phyloP scores from a whole-genome alignment of 2,113 vertebrate species.

The Thamnaconus septentrionalis region DNA sequence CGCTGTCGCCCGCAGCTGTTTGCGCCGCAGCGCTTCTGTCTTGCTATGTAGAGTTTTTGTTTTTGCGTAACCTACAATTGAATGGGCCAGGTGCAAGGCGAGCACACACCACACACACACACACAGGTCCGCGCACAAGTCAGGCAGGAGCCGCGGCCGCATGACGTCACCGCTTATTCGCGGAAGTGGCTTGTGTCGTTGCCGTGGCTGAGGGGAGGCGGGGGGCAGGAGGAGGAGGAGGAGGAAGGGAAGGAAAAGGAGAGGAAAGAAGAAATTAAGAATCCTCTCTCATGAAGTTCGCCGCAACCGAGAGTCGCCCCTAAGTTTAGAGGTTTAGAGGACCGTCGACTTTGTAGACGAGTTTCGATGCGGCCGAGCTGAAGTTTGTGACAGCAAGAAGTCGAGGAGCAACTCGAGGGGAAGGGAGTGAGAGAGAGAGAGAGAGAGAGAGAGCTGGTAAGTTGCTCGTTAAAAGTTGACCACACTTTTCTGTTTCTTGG shows the following conservation, averaged over 20 bases:
- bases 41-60: constrained; percentile 13
- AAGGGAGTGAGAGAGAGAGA: constrained; percentile 49
- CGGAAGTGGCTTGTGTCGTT: constrained; percentile 75
- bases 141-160: neutral
- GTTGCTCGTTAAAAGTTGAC: constrained; percentile 64
- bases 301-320: neutral
- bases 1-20: neutral
- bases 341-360: neutral
- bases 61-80: constrained; percentile 33
- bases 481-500: constrained; percentile 31
- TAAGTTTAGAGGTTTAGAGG: neutral
- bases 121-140: neutral
- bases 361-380: constrained; percentile 21
- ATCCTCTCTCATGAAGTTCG: constrained; percentile 41
- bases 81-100: constrained; percentile 60
- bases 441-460: constrained; percentile 66
- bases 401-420: constrained; percentile 14
- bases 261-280: constrained; percentile 60
- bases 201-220: constrained; percentile 23
- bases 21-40: neutral
- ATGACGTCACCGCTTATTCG: constrained; percentile 73
- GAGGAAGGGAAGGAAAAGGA: constrained; percentile 51
- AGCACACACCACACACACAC: neutral
- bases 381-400: constrained; percentile 24
- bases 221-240: constrained; percentile 27